phyloP scores from a whole-genome alignment of 2,888 invertebrate species.

The Eupeodes luniger region DNA sequence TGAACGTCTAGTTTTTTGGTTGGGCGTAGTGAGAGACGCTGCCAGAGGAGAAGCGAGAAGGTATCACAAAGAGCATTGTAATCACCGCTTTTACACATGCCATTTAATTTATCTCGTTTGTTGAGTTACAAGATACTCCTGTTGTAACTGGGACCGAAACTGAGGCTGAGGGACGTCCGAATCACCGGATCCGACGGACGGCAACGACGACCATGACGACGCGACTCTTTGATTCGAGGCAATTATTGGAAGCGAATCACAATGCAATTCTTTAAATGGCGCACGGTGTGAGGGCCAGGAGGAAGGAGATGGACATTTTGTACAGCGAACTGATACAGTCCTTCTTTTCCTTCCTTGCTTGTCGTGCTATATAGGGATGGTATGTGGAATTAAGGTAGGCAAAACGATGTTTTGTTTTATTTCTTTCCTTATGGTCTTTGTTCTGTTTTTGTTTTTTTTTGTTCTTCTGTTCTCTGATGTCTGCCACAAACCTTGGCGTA shows the following conservation, averaged over 20 bases:
- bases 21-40: background rate
- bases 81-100: constrained; percentile 76
- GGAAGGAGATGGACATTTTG: constrained; percentile 6
- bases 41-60: constrained; percentile 26
- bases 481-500: constrained; percentile 18
- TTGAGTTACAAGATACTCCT: constrained; percentile 71
- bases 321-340: constrained; percentile 40
- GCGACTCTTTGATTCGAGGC: constrained; percentile 42
- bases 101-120: constrained; percentile 76
- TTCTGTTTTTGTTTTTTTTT: constrained; percentile 27
- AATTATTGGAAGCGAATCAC: constrained; percentile 56
- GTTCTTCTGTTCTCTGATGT: constrained; percentile 11
- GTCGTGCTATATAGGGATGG: constrained; percentile 3
- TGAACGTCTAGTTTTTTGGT: background rate
- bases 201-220: background rate
- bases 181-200: constrained; percentile 6
- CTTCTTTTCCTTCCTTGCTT: constrained; percentile 38
- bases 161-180: constrained; percentile 3
- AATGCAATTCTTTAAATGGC: constrained; percentile 16
- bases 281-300: background rate
- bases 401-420: constrained; percentile 24
- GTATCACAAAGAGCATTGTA: constrained; percentile 75
- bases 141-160: constrained; percentile 24
- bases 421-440: constrained; percentile 3
- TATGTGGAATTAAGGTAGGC: constrained; percentile 2